These are phyloP conservation scores for Lates japonicus DNA, from an alignment of 2,797 vertebrate genomes.

Conservation along the genomic window DNA sequence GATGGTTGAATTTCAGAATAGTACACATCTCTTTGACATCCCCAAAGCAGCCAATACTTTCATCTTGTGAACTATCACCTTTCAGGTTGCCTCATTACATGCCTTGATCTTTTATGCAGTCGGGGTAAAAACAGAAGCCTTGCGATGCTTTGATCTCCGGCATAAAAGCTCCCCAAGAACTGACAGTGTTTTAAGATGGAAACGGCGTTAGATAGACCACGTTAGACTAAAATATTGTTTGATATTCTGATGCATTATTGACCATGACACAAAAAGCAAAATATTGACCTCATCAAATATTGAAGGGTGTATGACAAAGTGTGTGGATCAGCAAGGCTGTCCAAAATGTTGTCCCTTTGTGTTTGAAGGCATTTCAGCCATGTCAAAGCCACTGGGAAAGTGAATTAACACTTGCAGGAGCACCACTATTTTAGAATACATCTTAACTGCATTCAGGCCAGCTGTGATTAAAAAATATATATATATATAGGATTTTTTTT, in stretches of 20 bases:
- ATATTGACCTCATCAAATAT: conserved; percentile 72
- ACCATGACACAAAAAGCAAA: conserved; percentile 65
- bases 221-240: conserved; percentile 73
- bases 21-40: conserved; percentile 59
- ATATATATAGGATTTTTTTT: neutral
- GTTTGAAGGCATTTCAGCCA: conserved; percentile 15
- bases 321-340: conserved; percentile 17
- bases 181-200: conserved; percentile 84
- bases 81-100: conserved; percentile 80
- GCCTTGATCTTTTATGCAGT: conserved; percentile 87
- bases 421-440: neutral
- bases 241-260: conserved; percentile 75
- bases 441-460: conserved; percentile 8
- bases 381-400: conserved; percentile 1
- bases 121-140: conserved; percentile 80
- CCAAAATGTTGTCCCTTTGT: conserved; percentile 13
- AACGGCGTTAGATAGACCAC: conserved; percentile 76
- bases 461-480: conserved; percentile 11
- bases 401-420: neutral
- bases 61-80: conserved; percentile 81
- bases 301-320: conserved; percentile 34
- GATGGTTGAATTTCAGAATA: conserved; percentile 45
- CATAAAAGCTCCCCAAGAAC: conserved; percentile 83
- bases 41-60: conserved; percentile 67
- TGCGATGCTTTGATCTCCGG: conserved; percentile 83